Evolutionary conservation across 2,888 invertebrate species (phyloP).

Genomic region (Pachydiplax longipennis): DNA sequence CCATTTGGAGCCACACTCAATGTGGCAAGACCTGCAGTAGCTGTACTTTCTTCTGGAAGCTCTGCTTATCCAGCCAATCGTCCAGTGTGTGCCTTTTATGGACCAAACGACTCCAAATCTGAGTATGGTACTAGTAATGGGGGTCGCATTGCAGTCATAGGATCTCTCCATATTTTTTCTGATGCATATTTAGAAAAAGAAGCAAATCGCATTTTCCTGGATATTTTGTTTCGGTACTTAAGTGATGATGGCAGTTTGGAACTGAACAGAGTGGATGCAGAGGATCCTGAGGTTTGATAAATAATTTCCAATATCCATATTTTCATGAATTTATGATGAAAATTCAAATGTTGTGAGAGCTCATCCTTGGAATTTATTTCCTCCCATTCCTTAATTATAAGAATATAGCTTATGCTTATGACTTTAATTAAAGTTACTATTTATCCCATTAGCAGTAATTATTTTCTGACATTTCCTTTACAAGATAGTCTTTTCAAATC

Average conservation of each 20-base stretch:
- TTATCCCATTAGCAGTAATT: neutral
- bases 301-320: neutral
- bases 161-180: conserved; percentile 90
- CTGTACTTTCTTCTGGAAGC: conserved; percentile 89
- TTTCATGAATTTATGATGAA: neutral
- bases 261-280: conserved; percentile 84
- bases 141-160: conserved; percentile 85
- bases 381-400: neutral
- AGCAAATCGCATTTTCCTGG: conserved; percentile 88
- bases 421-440: neutral
- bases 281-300: conserved; percentile 85
- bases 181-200: conserved; percentile 94
- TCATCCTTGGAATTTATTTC: neutral
- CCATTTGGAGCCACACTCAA: conserved; percentile 95
- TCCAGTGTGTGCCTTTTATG: conserved; percentile 84
- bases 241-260: conserved; percentile 69
- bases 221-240: conserved; percentile 85
- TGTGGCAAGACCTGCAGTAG: conserved; percentile 87
- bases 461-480: neutral
- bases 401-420: neutral
- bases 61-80: conserved; percentile 94
- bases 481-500: too few species aligned
- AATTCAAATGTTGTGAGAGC: too few species aligned
- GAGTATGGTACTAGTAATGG: conserved; percentile 56
- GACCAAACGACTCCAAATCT: conserved; percentile 61